Evolutionary conservation across 2,797 vertebrate genomes (phyloP).

Genomic region (Karalla daura): DNA sequence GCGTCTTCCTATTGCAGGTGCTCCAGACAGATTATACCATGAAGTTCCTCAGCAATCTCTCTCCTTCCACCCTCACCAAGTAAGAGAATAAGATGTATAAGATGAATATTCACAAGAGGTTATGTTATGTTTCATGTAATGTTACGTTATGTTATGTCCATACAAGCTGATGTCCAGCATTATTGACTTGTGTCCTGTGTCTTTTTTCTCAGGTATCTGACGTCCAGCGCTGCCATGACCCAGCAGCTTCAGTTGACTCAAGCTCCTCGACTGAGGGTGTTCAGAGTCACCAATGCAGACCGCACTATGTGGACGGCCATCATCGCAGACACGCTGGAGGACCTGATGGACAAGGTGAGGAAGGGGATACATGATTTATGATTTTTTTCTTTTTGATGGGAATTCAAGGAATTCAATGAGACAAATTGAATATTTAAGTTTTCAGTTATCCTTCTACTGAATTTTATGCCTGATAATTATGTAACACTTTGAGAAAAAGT

Average conservation of each 20-base stretch:
- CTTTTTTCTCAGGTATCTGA: conserved; percentile 70
- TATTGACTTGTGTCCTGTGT: not conserved
- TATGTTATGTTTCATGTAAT: no score
- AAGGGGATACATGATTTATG: not conserved
- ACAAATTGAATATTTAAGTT: no score
- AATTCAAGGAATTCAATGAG: no score
- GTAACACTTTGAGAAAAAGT: no score
- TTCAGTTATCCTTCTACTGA: no score
- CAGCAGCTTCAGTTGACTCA: conserved; percentile 85
- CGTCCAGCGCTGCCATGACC: conserved; percentile 85
- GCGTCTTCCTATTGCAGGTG: conserved; percentile 17
- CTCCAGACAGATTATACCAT: conserved; percentile 91
- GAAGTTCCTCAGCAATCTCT: conserved; percentile 89
- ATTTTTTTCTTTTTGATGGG: no score
- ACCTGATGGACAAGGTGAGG: conserved; percentile 88
- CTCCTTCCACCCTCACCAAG: conserved; percentile 89
- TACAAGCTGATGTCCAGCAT: no score
- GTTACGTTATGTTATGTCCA: no score
- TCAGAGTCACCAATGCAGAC: conserved; percentile 85
- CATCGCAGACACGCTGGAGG: conserved; percentile 82
- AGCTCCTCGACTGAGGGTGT: conserved; percentile 77
- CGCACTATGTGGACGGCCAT: conserved; percentile 91
- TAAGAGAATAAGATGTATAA: conserved; percentile 71
- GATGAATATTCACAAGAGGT: not conserved
- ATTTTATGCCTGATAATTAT: no score